These are phyloP conservation scores for Plebejus argus DNA, from an alignment of 2,888 invertebrate genomes.

Conservation along the genomic window DNA sequence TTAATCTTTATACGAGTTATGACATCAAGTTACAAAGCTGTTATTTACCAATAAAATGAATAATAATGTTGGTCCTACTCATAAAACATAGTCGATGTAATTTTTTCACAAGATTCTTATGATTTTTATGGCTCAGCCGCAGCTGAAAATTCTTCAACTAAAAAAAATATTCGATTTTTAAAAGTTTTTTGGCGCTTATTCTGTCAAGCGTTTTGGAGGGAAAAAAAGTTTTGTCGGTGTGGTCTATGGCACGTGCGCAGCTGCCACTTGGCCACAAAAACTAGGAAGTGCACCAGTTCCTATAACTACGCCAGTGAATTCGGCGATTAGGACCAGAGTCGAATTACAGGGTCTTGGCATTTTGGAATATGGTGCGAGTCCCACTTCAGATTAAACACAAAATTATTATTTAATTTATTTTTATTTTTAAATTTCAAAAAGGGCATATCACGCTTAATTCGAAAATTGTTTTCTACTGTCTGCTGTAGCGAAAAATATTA, in stretches of 20 bases:
- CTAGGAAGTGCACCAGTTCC: constrained; percentile 62
- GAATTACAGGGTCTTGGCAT: constrained; percentile 37
- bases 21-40: constrained; percentile 3
- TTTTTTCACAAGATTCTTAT: neutral
- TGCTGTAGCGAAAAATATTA: too few species aligned
- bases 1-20: constrained; percentile 14
- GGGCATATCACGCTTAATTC: too few species aligned
- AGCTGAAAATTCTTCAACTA: neutral
- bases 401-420: neutral
- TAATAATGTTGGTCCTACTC: neutral
- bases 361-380: neutral
- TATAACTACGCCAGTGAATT: constrained; percentile 47
- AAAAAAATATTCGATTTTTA: neutral
- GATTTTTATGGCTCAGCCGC: neutral
- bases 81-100: neutral
- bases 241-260: constrained; percentile 62
- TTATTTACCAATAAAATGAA: neutral
- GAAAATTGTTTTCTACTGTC: too few species aligned
- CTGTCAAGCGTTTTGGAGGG: constrained; percentile 14
- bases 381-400: neutral
- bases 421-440: too few species aligned
- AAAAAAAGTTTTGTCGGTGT: constrained; percentile 46
- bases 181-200: constrained; percentile 1
- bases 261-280: constrained; percentile 64
- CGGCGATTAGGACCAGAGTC: constrained; percentile 48